A percentile compares a stretch with the other conserved stretches of the same genome.
Conservation (phyloP, 2,797 vertebrate species). For the Phrynocephalus vlangalii region DNA sequence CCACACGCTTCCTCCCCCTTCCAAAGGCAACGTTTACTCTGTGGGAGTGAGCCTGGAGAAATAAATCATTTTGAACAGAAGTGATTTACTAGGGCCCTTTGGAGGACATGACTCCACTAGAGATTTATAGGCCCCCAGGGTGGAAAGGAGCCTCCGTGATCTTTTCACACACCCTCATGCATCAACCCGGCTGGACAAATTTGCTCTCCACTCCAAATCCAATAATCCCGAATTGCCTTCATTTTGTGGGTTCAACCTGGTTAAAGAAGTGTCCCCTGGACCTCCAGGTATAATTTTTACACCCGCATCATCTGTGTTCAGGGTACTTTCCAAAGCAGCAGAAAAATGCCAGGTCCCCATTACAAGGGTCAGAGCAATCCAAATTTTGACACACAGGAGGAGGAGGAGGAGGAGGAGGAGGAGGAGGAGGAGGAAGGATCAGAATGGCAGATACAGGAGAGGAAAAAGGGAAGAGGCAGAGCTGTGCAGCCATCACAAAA, state of each 20-base stretch:
- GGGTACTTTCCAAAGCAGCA: not conserved
- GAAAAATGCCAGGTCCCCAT: not conserved
- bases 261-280: too few relatives aligned
- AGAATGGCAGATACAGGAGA: not conserved
- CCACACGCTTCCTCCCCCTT: not conserved
- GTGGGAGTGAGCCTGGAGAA: not conserved
- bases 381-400: not conserved
- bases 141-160: not conserved
- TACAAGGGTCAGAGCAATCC: not conserved
- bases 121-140: constrained; percentile 8
- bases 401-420: not conserved
- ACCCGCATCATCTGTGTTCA: not conserved
- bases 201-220: not conserved
- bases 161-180: constrained; percentile 1
- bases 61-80: not conserved
- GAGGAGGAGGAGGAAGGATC: too few relatives aligned
- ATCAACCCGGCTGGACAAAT: not conserved
- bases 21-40: not conserved
- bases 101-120: constrained; percentile 13
- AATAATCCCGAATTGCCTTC: not conserved
- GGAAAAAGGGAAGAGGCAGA: not conserved
- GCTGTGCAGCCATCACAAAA: too few relatives aligned
- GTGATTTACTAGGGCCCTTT: constrained; percentile 8
- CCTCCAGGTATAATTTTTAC: not conserved
- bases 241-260: not conserved